Percentiles rank a stretch among this genome's conserved stretches.
These are phyloP conservation scores for Polietes domitor DNA, from an alignment of 2,888 invertebrate genomes.

Conservation along the genomic window DNA sequence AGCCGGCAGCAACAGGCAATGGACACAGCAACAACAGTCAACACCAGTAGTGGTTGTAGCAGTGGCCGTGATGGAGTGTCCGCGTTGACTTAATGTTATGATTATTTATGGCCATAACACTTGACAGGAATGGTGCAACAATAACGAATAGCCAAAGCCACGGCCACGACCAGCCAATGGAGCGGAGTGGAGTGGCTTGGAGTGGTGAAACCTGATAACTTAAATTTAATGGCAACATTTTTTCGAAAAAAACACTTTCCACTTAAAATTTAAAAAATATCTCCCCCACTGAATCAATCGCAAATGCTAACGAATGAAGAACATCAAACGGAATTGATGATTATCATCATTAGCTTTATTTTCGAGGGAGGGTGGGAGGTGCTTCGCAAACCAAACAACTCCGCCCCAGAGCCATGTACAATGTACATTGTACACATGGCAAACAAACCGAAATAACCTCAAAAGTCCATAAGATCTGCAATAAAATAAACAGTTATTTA, in stretches of 20 bases:
- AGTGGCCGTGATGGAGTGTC: neutral
- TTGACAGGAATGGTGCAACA: slow-evolving; percentile 3
- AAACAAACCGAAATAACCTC: slow-evolving; percentile 25
- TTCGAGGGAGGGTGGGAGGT: neutral
- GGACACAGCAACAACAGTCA: neutral
- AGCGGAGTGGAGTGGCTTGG: too few species aligned
- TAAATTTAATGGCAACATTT: neutral
- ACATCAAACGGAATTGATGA: slow-evolving; percentile 27
- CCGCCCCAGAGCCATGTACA: neutral
- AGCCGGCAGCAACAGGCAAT: neutral
- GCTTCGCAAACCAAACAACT: neutral
- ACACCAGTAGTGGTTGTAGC: neutral
- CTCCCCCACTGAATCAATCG: slow-evolving; percentile 2
- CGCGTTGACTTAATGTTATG: slow-evolving; percentile 37
- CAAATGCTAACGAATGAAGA: slow-evolving; percentile 10
- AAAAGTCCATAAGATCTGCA: slow-evolving; percentile 24
- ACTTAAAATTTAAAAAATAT: neutral
- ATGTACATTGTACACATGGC: neutral
- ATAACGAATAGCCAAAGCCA: neutral
- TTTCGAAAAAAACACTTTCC: neutral
- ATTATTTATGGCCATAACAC: slow-evolving; percentile 31
- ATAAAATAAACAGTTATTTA: slow-evolving; percentile 53
- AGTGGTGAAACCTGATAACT: neutral
- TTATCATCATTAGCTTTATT: slow-evolving; percentile 6
- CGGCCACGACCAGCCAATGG: too few species aligned